Base-by-base conservation (phyloP, 1,140 invertebrate species). In the Musca domestica region DNA sequence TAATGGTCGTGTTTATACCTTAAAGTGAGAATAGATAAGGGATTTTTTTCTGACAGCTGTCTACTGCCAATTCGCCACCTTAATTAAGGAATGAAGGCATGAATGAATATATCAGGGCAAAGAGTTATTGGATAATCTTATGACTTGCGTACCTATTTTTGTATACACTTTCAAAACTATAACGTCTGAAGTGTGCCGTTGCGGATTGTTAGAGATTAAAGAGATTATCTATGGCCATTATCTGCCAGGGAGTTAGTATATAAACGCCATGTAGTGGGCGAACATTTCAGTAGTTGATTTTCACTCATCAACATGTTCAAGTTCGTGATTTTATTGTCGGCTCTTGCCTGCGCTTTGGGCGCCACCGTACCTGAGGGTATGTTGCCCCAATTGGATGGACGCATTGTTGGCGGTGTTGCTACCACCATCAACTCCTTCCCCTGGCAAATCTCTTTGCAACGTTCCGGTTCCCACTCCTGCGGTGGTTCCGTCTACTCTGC, bases 401-500 rank as follows among this genome's bases (percentile, higher is more conserved):
- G 69, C 22, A 67, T 70, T 64, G 69, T 67, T 14, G 66, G 66
- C 19, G 69, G 69, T 20, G 1, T 10, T n/a, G 30, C 65, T 15
- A 64, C 64, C 1, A 56, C 49, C 65, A 79, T 79, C 23, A 71
- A 71, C 17, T 71, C 49, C 10, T 72, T 73, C 34, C 77, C 77
- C 56, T 78, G 73, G 25, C n/a, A n/a, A n/a, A n/a, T n/a, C 76
- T 78, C 71, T 71, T 78, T 19, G 78, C 77, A n/a, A n/a, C n/a
- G n/a, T 6, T 46, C 30, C 2, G 75, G 76, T 41, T 73, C 71
- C 23, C 83, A 83, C 68, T 73, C 70, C 61, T 89, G 88, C 70
- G 88, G 87, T 12, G 88, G 85, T 14, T 84, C 85, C n/a, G 77
- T 89, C 66, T 83, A 88, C 74, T 75, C 41, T 47, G 75, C n/a